phyloP scores from a whole-genome alignment of 2,113 vertebrate genomes.

The Ciconia stormi region DNA sequence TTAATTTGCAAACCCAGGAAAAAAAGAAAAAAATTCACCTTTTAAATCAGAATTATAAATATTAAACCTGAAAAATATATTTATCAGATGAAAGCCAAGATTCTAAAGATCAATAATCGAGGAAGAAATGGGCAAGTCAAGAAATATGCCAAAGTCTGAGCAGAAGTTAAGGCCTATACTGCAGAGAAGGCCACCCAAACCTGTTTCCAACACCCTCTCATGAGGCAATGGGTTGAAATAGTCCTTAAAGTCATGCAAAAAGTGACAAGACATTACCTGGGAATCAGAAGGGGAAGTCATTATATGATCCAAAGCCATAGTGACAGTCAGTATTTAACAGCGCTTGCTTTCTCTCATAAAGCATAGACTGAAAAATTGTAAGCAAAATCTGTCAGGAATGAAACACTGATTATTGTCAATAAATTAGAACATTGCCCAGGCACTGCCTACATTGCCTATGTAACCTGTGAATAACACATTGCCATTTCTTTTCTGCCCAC shows the following conservation, averaged over 20 bases:
- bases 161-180: background rate
- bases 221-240: background rate
- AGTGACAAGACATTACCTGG: background rate
- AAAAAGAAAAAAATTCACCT: background rate
- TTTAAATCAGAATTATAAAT: background rate
- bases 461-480: background rate
- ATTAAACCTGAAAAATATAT: background rate
- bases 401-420: background rate
- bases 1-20: background rate
- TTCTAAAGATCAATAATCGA: background rate
- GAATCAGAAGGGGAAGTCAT: background rate
- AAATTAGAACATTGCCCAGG: background rate
- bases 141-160: background rate
- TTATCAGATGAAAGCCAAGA: background rate
- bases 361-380: background rate
- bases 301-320: background rate
- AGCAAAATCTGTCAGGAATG: background rate
- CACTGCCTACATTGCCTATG: background rate
- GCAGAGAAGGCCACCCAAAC: background rate
- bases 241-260: background rate
- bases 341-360: background rate
- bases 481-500: background rate
- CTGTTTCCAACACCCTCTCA: background rate
- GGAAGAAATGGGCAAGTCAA: background rate
- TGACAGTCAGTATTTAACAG: background rate